Evolutionary conservation across 2,797 vertebrate genomes (phyloP).

Genomic region (Karalla daura): DNA sequence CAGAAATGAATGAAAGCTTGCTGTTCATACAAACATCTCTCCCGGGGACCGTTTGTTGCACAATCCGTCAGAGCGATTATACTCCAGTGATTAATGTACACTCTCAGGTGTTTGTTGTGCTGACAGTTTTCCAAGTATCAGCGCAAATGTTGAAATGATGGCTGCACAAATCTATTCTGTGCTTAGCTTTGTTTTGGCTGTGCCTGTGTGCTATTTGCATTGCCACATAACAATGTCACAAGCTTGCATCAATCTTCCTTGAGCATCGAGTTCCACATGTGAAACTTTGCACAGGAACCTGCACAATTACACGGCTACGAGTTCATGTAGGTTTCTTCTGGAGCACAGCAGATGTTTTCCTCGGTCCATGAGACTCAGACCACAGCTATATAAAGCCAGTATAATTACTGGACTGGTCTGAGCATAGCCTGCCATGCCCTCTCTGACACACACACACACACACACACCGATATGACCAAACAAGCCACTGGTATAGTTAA

Average conservation of each 20-base stretch:
- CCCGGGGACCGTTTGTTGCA: neutral
- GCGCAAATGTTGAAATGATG: neutral
- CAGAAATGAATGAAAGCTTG: slow-evolving; percentile 35
- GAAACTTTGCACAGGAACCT: neutral
- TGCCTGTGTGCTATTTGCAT: neutral
- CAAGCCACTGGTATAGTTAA: slow-evolving; percentile 25
- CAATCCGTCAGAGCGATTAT: slow-evolving; percentile 12
- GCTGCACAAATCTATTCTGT: neutral
- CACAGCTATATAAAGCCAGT: slow-evolving; percentile 78
- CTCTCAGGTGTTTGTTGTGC: neutral
- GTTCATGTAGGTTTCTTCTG: slow-evolving; percentile 42
- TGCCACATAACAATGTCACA: neutral
- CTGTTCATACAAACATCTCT: slow-evolving; percentile 24
- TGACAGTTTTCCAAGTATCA: neutral
- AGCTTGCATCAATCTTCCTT: neutral
- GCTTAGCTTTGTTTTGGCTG: slow-evolving; percentile 8
- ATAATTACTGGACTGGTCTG: slow-evolving; percentile 79
- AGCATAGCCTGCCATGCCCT: slow-evolving; percentile 58
- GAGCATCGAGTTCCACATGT: neutral
- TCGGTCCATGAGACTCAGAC: slow-evolving; percentile 60
- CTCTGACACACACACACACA: slow-evolving; percentile 17
- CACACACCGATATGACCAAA: slow-evolving; percentile 15
- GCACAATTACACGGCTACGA: slow-evolving; percentile 1
- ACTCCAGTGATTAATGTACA: slow-evolving; percentile 2
- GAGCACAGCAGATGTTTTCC: slow-evolving; percentile 71